Evolutionary conservation across 2,888 invertebrate species (phyloP).

Genomic region (Stratiomys singularior): DNA sequence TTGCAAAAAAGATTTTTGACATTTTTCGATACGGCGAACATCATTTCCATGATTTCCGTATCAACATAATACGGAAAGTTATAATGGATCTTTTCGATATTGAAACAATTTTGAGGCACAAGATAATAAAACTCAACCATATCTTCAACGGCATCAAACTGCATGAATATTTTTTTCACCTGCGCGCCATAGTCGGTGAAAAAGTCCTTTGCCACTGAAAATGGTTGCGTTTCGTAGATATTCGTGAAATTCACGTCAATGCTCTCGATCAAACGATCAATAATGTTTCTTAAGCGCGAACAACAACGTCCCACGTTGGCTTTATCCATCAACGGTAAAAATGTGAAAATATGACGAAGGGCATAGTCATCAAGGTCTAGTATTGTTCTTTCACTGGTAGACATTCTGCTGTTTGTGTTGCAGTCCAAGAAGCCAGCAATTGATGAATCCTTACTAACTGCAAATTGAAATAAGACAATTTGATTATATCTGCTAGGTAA

Average conservation of each 20-base stretch:
- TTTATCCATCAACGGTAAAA: not conserved
- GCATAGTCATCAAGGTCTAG: conserved; percentile 22
- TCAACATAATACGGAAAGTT: conserved; percentile 6
- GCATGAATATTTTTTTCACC: conserved; percentile 21
- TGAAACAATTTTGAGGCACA: not conserved
- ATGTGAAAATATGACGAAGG: conserved; percentile 17
- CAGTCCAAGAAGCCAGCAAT: too few species aligned
- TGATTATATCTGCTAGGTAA: too few species aligned
- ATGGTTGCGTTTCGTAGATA: not conserved
- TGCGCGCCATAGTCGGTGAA: not conserved
- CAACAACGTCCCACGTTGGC: not conserved
- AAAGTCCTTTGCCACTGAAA: not conserved
- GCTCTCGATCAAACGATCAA: not conserved
- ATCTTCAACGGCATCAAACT: conserved; percentile 23
- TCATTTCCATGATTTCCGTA: not conserved
- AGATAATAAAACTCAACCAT: conserved; percentile 3
- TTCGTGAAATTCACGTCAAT: not conserved
- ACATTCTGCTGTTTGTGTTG: too few species aligned
- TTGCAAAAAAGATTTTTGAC: not conserved
- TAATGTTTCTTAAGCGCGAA: not conserved
- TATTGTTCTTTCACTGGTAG: too few species aligned
- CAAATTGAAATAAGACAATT: too few species aligned
- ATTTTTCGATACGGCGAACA: conserved; percentile 1
- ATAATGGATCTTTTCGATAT: conserved; percentile 17
- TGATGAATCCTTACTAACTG: too few species aligned